These are phyloP conservation scores for Montipora sp. DNA, from an alignment of 64 coral and sea anemone species.

Conservation along the genomic window DNA sequence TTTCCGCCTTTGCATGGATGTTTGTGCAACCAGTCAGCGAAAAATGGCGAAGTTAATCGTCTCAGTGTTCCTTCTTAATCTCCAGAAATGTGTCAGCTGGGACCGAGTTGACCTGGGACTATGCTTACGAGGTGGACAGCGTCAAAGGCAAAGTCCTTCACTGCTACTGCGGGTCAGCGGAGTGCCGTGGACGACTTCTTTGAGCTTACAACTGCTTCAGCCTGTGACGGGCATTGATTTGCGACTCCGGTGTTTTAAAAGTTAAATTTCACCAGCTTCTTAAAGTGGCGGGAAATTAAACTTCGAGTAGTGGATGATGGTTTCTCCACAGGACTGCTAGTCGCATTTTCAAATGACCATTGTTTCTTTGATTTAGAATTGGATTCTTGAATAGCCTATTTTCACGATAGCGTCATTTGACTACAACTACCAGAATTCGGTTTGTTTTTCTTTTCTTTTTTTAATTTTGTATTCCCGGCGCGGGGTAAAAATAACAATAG, in stretches of 20 bases:
- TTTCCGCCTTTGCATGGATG: too few relatives aligned
- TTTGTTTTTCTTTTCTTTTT: too few relatives aligned
- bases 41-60: too few relatives aligned
- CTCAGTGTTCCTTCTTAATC: neutral
- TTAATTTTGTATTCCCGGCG: too few relatives aligned
- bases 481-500: too few relatives aligned
- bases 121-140: slow-evolving; percentile 96
- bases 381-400: too few relatives aligned
- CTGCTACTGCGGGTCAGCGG: slow-evolving; percentile 86
- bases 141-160: slow-evolving; percentile 84
- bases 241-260: neutral
- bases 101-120: slow-evolving; percentile 79
- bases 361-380: too few relatives aligned
- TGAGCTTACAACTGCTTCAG: slow-evolving; percentile 4
- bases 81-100: slow-evolving; percentile 84
- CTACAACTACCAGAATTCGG: too few relatives aligned
- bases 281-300: neutral
- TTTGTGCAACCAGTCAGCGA: too few relatives aligned
- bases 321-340: neutral
- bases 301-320: too few relatives aligned
- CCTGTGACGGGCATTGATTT: neutral
- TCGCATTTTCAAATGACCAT: neutral
- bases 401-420: too few relatives aligned
- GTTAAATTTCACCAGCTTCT: too few relatives aligned
- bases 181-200: slow-evolving; percentile 85